Base-by-base conservation (phyloP, 2,888 invertebrate species). In the Lymantria monacha region DNA sequence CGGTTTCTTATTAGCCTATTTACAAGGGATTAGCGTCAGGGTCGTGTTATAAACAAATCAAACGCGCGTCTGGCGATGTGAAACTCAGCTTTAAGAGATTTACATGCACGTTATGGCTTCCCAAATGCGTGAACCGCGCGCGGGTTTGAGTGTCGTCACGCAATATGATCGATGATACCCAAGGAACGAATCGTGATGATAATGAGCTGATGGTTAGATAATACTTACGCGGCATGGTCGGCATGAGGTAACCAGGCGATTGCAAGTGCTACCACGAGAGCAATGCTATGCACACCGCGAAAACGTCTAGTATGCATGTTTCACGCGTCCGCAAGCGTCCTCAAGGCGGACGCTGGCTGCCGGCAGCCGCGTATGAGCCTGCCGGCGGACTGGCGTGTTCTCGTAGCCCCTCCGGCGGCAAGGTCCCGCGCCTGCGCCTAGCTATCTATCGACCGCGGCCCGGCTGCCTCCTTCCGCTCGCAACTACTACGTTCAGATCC, bases 201-300 rank as follows among this genome's bases (percentile, higher is more conserved):
- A 57, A 53, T 42, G 52, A 48, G 36, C 46, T 51, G 49, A 30
- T 14, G 46, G 45, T 10, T 15, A 46, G 7, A 12, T 42, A 49
- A 68, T 87, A 89, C 89, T 89, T 63, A 90, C 90, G 87, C 83
- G 52, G 87, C 86, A 58, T 82, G 78, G 65, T 85, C 83, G 37
- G 81, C 78, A 61, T 83, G 81, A 49, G 86, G 85, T 63, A 87
- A 67, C 71, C 79, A 83, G 65, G 84, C 78, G 52, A 87, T 73
- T 59, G 86, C 85, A 69, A 88, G 82, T 60, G 82, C 77, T 56
- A 89, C 59, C 62, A 84, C 83, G 51, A 87, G 74, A 63, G 83
- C 84, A 75, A 87, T 74, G 79, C 81, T 85, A 74, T 79, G 76
- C 73, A 83, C 80, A 74, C 78, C 81, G 76, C 81, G 87, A 69